Evolutionary conservation across 2,113 vertebrate genomes (phyloP).

Genomic region (Vireo altiloquus): DNA sequence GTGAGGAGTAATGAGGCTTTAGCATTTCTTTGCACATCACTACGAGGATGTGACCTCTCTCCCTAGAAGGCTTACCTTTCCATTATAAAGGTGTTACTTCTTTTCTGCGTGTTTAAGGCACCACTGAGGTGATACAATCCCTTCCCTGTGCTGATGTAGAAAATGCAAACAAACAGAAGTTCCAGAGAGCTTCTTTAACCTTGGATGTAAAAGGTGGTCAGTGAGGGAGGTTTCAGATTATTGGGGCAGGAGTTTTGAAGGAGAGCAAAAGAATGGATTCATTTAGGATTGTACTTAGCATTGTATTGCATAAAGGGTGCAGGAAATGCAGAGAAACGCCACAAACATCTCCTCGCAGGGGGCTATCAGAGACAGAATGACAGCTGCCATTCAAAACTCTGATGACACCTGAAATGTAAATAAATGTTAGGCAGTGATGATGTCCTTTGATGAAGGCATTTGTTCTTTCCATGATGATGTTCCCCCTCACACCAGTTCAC

Average conservation of each 20-base stretch:
- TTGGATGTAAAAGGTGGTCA: neutral
- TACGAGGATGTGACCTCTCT: neutral
- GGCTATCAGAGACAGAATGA: neutral
- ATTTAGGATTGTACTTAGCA: neutral
- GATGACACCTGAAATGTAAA: neutral
- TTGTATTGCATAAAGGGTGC: neutral
- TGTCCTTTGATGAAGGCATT: neutral
- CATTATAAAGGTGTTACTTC: neutral
- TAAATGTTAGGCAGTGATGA: neutral
- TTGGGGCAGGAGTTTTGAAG: neutral
- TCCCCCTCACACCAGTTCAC: neutral
- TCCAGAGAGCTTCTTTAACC: neutral
- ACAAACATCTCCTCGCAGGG: neutral
- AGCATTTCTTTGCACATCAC: neutral
- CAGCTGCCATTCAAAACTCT: neutral
- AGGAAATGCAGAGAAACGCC: neutral
- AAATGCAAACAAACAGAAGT: neutral
- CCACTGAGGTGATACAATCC: neutral
- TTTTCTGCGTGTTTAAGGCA: neutral
- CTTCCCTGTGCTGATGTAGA: neutral
- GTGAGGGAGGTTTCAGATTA: neutral
- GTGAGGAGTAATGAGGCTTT: constrained; percentile 18
- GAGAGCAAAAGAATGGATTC: neutral
- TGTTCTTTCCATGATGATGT: neutral
- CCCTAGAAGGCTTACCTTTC: neutral